Percentiles rank a stretch among this genome's conserved stretches.
These are phyloP conservation scores for Anoncus sp. DNA, from an alignment of 2,888 invertebrate species.

Conservation along the genomic window DNA sequence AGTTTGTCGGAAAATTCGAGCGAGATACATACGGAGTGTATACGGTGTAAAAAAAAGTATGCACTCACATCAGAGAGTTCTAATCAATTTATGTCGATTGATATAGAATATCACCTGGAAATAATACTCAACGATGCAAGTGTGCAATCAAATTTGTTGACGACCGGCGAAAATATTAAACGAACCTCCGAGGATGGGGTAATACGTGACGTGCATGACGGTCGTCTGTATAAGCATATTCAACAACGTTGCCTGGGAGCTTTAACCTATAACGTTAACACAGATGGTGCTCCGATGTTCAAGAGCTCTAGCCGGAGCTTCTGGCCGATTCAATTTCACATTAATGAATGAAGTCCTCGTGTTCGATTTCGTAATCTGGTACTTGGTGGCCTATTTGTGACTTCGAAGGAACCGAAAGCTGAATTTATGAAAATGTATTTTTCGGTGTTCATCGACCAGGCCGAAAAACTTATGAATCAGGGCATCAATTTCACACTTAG, in stretches of 20 bases:
- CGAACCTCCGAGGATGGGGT: slow-evolving; percentile 2
- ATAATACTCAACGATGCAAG: no score
- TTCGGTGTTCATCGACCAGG: slow-evolving; percentile 53
- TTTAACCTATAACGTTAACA: slow-evolving; percentile 60
- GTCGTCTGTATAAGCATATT: slow-evolving; percentile 48
- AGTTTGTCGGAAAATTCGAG: slow-evolving; percentile 13
- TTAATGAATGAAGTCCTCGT: slow-evolving; percentile 53
- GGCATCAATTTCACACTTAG: slow-evolving; percentile 37
- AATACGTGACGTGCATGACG: slow-evolving; percentile 47
- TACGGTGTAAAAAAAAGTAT: slow-evolving; percentile 7
- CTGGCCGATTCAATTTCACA: slow-evolving; percentile 58
- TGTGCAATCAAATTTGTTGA: slow-evolving; percentile 27
- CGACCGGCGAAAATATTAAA: slow-evolving; percentile 18
- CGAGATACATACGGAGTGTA: slow-evolving; percentile 5
- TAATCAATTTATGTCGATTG: slow-evolving; percentile 60
- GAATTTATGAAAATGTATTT: slow-evolving; percentile 60
- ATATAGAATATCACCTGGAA: slow-evolving; percentile 59
- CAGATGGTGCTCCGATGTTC: slow-evolving; percentile 60
- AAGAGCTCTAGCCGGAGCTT: slow-evolving; percentile 53
- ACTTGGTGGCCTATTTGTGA: slow-evolving; percentile 54
- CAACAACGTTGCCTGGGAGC: slow-evolving; percentile 37
- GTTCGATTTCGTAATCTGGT: slow-evolving; percentile 49
- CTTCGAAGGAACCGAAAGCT: slow-evolving; percentile 52
- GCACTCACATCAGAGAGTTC: slow-evolving; percentile 20
- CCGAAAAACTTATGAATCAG: slow-evolving; percentile 40